Base-by-base conservation (phyloP, 2,888 invertebrate genomes). In the Ophioninae sp. region DNA sequence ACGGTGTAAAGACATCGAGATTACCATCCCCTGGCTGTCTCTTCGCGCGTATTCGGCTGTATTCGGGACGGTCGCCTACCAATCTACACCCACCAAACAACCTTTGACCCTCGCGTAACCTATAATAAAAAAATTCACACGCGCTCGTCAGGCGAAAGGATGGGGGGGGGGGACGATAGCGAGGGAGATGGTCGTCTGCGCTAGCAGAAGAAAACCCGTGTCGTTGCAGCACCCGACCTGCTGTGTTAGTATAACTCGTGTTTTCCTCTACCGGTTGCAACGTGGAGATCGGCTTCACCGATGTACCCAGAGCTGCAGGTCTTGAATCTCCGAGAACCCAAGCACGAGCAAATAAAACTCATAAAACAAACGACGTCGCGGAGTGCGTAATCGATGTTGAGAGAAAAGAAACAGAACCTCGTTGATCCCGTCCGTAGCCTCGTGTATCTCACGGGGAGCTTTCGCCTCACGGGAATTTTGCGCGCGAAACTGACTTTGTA, bases 101-200 rank as follows among this genome's bases (percentile, higher is more conserved):
- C 80, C 83, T 83, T 80, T 81, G 77, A 84, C 84, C 84, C 81
- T 76, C 70, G 79, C 69, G 67, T 84, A 84, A 84, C 84, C 81
- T 84, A 72, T 44, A 83, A 79, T 78, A 75, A 78, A 67, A 68
- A 8, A 68, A 56, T 41, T 76, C 67, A 59, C 64, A 30, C 21
- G 20, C 3, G 10, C 30, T 67, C 30, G 61, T 64, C 65, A 72
- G 80, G 65, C 56, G 59, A 17, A 61, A 61, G 61, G 41, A 0
- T 6, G 41, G 41, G 41, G 41, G 6, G 41, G 41, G 41, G 41
- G 41, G 41, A 6, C 7, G 41, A 8, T 41, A 8, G 41, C 41
- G 8, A 41, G 41, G 6, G 41, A 41, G 30, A 50, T 50, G 50
- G 17, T 50, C 50, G 69, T 65, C 78, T 73, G 83, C 65, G 78